Percentiles rank a stretch among this genome's conserved stretches.
Conservation (phyloP, 2,888 invertebrate species). For the Papilio protenor region DNA sequence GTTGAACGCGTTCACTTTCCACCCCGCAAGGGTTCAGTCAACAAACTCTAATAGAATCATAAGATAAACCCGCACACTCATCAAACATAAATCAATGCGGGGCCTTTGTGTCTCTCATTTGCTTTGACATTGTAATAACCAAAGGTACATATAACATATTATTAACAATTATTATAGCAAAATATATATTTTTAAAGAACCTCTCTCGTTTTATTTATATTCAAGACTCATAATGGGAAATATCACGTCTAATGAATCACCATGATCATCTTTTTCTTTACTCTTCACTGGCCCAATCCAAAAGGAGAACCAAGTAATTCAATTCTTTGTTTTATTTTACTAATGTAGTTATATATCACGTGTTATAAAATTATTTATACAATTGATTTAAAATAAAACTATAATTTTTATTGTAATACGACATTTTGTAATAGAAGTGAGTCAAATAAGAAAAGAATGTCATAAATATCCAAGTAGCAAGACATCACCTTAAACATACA, state of each 20-base stretch:
- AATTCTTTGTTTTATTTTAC: not conserved
- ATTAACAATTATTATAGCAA: not conserved
- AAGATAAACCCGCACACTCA: constrained; percentile 66
- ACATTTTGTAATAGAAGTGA: not conserved
- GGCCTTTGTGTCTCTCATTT: constrained; percentile 65
- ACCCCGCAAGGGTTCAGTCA: constrained; percentile 71
- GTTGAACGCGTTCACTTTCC: constrained; percentile 54
- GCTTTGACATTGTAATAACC: constrained; percentile 59
- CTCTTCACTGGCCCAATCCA: not conserved
- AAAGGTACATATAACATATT: not conserved
- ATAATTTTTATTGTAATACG: not conserved
- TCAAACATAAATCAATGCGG: constrained; percentile 70
- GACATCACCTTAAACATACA: not conserved
- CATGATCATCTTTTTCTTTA: not conserved
- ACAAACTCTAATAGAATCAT: constrained; percentile 76
- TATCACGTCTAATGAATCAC: not conserved
- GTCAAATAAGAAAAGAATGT: not conserved
- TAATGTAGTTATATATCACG: not conserved
- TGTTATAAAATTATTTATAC: not conserved
- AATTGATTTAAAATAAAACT: not conserved
- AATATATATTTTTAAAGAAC: not conserved
- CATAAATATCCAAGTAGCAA: not conserved
- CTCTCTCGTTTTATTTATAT: not conserved
- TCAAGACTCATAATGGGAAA: not conserved
- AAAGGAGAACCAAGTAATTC: not conserved